Evolutionary conservation across 2,797 vertebrate genomes (phyloP).

Genomic region (Myripristis murdjan): DNA sequence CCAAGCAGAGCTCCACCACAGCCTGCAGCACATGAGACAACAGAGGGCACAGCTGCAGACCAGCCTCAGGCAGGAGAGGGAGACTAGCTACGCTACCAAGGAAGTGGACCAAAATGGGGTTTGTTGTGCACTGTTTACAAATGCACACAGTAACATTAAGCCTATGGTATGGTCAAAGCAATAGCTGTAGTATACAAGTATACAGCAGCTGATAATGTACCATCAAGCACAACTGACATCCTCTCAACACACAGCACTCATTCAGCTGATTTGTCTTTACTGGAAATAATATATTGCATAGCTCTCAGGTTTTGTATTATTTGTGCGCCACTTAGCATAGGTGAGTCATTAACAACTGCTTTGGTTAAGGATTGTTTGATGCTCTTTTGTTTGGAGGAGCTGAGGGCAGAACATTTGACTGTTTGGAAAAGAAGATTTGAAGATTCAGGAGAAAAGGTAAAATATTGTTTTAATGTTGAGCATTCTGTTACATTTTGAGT

Average conservation of each 20-base stretch:
- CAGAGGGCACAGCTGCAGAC: slow-evolving; percentile 87
- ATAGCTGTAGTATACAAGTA: not conserved
- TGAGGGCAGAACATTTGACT: slow-evolving; percentile 16
- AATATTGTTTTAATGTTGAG: not conserved
- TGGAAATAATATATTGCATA: not conserved
- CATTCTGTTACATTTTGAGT: not conserved
- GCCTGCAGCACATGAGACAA: slow-evolving; percentile 87
- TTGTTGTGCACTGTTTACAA: slow-evolving; percentile 14
- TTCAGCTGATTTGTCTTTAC: too few species aligned
- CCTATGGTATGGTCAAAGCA: not conserved
- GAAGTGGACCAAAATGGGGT: slow-evolving; percentile 57
- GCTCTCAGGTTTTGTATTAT: not conserved
- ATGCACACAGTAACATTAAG: not conserved
- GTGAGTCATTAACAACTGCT: slow-evolving; percentile 1
- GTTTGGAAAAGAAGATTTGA: slow-evolving; percentile 26
- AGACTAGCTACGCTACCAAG: slow-evolving; percentile 67
- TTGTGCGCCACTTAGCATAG: not conserved
- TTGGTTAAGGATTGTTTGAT: slow-evolving; percentile 5
- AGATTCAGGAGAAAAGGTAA: slow-evolving; percentile 58
- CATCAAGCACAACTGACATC: not conserved
- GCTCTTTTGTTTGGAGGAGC: slow-evolving; percentile 70
- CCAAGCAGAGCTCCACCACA: slow-evolving; percentile 85
- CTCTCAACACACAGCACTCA: not conserved
- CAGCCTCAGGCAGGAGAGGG: slow-evolving; percentile 78
- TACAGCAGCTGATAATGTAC: not conserved